Percentiles rank a stretch among this genome's conserved stretches.
Conservation (phyloP, 92 coral and sea anemone species). For the Epizoanthus scotinus region DNA sequence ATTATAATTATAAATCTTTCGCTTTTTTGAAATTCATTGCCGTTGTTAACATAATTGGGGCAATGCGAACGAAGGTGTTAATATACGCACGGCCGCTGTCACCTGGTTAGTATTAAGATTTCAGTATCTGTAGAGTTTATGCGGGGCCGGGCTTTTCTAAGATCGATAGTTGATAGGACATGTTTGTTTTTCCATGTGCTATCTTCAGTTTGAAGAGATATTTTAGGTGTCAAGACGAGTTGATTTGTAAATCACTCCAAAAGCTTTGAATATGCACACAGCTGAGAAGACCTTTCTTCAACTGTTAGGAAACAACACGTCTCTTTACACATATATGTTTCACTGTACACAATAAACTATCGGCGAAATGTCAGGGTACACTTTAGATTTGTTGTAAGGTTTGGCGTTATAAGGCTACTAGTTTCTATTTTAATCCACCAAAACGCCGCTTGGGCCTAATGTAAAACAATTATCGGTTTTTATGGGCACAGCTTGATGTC, state of each 20-base stretch:
- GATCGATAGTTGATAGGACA: slow-evolving; percentile 23
- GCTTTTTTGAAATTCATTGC: slow-evolving; percentile 36
- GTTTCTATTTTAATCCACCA: slow-evolving; percentile 55
- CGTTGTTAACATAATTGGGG: slow-evolving; percentile 76
- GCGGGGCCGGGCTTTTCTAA: not conserved
- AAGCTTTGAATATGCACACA: slow-evolving; percentile 29
- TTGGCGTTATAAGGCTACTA: slow-evolving; percentile 43
- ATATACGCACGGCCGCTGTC: slow-evolving; percentile 48
- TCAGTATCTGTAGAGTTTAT: slow-evolving; percentile 7
- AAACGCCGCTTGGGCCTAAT: slow-evolving; percentile 39
- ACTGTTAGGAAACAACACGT: not conserved
- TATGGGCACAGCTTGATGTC: slow-evolving; percentile 39
- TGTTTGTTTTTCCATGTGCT: slow-evolving; percentile 35
- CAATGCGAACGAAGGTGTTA: slow-evolving; percentile 80
- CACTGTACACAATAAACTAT: not conserved
- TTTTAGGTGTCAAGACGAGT: slow-evolving; percentile 3
- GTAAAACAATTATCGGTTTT: slow-evolving; percentile 42
- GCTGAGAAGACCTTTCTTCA: slow-evolving; percentile 6
- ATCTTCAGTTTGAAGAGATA: slow-evolving; percentile 43
- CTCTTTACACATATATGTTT: not conserved
- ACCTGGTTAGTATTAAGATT: slow-evolving; percentile 7
- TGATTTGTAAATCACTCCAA: slow-evolving; percentile 46
- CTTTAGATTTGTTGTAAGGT: slow-evolving; percentile 22
- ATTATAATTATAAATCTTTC: slow-evolving; percentile 26
- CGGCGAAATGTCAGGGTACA: no score